A percentile compares a stretch with the other conserved stretches of the same genome.
phyloP scores from a whole-genome alignment of 1,140 invertebrate species.

The Lysiphlebus fabarum region DNA sequence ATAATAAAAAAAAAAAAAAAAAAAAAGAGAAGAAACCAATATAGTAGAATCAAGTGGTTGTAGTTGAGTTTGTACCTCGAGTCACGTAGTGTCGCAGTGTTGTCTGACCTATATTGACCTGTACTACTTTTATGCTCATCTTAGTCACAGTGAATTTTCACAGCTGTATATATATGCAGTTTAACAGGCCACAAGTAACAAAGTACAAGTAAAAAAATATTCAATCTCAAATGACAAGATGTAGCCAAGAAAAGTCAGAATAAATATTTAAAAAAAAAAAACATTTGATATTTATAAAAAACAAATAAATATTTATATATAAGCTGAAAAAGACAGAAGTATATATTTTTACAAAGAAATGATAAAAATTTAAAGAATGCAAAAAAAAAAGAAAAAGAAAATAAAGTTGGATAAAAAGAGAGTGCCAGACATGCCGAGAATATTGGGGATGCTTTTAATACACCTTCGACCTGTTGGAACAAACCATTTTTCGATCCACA shows the following conservation, averaged over 20 bases:
- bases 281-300: background rate
- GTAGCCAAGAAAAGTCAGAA: background rate
- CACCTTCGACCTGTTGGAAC: slow-evolving; percentile 28
- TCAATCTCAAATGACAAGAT: background rate
- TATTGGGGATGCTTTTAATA: slow-evolving; percentile 24
- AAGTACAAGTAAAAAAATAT: background rate
- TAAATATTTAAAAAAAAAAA: background rate
- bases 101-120: slow-evolving; percentile 42
- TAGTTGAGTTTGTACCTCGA: slow-evolving; percentile 28
- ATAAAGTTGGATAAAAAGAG: background rate
- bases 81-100: slow-evolving; percentile 47
- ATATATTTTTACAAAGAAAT: background rate
- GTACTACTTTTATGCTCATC: slow-evolving; percentile 35
- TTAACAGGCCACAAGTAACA: background rate
- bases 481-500: slow-evolving; percentile 23
- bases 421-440: slow-evolving; percentile 11
- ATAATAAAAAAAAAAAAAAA: background rate
- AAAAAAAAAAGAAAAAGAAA: no score
- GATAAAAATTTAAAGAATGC: no score
- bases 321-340: background rate
- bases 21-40: slow-evolving; percentile 6
- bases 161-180: background rate
- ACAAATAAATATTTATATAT: background rate
- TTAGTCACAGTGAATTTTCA: slow-evolving; percentile 6
- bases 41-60: slow-evolving; percentile 19